Evolutionary conservation across 2,888 invertebrate genomes (phyloP).

Genomic region (Harmothoe impar): DNA sequence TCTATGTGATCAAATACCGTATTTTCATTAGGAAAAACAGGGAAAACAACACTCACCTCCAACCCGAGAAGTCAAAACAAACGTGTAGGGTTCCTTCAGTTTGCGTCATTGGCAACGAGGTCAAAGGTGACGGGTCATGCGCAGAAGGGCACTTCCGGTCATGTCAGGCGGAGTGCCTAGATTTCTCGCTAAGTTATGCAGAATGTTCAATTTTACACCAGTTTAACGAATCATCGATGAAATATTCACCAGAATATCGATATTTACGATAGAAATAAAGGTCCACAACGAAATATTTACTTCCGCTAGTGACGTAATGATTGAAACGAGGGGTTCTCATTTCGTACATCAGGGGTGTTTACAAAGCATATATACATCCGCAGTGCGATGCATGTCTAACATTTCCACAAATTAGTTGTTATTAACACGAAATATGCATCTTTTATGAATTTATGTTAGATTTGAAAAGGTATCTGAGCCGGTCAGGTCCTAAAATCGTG

Average conservation of each 20-base stretch:
- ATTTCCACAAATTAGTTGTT: background rate
- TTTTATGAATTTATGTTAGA: background rate
- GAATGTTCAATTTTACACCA: background rate
- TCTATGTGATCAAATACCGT: too few relatives aligned
- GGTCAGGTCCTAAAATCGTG: background rate
- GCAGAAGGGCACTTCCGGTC: conserved; percentile 38
- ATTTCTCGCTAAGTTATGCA: conserved; percentile 8
- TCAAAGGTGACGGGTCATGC: conserved; percentile 57
- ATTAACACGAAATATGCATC: background rate
- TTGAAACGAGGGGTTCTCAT: conserved; percentile 60
- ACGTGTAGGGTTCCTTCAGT: conserved; percentile 50
- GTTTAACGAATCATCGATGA: background rate
- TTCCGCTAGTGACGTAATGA: conserved; percentile 65
- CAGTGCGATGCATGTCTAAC: background rate
- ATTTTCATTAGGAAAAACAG: too few relatives aligned
- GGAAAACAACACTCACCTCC: background rate
- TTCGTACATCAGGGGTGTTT: conserved; percentile 61
- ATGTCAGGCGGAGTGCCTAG: background rate
- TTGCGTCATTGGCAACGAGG: conserved; percentile 65
- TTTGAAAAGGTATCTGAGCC: background rate
- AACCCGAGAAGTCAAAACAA: conserved; percentile 39
- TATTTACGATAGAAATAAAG: background rate
- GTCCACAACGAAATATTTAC: conserved; percentile 20
- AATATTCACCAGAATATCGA: background rate
- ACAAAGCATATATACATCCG: conserved; percentile 47